phyloP scores from a whole-genome alignment of 1,140 invertebrate genomes.

The Drosophila saltans region DNA sequence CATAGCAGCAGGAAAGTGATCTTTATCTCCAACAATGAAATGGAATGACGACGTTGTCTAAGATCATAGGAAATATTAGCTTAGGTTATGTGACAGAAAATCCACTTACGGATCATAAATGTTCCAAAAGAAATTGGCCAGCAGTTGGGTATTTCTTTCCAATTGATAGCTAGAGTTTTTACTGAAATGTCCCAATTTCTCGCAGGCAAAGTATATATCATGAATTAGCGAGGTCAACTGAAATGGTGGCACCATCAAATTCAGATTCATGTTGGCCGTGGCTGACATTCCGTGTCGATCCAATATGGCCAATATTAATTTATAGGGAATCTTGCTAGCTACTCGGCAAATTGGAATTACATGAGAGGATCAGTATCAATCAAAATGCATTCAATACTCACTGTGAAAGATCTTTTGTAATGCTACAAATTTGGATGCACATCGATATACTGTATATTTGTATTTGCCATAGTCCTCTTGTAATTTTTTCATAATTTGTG shows the following conservation, averaged over 20 bases:
- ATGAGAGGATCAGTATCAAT: not conserved
- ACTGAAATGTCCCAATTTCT: conserved; percentile 74
- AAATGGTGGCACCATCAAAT: conserved; percentile 73
- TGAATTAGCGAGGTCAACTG: conserved; percentile 77
- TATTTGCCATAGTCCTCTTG: conserved; percentile 64
- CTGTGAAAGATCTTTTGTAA: conserved; percentile 77
- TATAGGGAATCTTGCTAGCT: conserved; percentile 76
- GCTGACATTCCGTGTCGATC: conserved; percentile 65
- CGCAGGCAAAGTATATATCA: conserved; percentile 77
- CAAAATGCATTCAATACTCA: conserved; percentile 37
- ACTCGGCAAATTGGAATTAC: conserved; percentile 1
- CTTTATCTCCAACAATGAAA: conserved; percentile 76
- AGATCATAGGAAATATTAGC: not conserved
- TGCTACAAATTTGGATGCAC: conserved; percentile 72
- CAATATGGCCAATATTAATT: conserved; percentile 70
- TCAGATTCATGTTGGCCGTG: conserved; percentile 39
- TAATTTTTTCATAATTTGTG: conserved; percentile 62
- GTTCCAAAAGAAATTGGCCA: conserved; percentile 81
- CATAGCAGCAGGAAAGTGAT: conserved; percentile 74
- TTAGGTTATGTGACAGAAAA: not conserved
- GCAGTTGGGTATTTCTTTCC: conserved; percentile 53
- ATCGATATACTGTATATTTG: conserved; percentile 80
- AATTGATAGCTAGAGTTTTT: conserved; percentile 56
- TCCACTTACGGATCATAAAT: conserved; percentile 75
- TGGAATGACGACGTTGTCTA: conserved; percentile 71